Percentiles rank a stretch among this genome's conserved stretches.
Conservation (phyloP, 2,113 vertebrate species). For the Psittacara wagleri region DNA sequence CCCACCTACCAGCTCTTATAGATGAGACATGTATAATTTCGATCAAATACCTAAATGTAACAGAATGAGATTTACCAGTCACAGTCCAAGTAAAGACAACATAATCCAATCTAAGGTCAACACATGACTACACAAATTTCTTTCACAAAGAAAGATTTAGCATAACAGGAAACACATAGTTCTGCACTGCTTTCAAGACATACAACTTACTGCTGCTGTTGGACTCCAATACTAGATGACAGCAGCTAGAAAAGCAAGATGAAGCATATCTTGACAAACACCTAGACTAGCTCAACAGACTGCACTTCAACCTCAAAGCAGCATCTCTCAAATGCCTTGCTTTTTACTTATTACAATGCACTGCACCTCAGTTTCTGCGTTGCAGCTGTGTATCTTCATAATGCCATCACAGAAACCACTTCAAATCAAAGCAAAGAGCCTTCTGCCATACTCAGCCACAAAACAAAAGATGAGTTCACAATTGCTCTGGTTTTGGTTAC, state of each 20-base stretch:
- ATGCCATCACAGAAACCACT: background rate
- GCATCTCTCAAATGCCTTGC: no score
- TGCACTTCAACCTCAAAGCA: background rate
- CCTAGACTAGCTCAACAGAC: background rate
- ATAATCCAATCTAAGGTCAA: background rate
- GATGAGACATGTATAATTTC: background rate
- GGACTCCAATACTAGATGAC: background rate
- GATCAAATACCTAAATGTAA: background rate
- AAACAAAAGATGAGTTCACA: background rate
- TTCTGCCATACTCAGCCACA: background rate
- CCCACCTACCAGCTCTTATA: background rate
- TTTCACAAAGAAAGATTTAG: background rate
- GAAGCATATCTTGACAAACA: background rate
- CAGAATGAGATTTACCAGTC: background rate
- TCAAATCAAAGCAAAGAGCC: background rate
- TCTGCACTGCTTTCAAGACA: background rate
- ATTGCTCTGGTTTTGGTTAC: background rate
- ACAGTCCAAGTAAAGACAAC: background rate
- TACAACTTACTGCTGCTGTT: background rate
- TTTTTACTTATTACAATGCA: background rate
- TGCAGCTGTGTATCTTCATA: rapidly evolving
- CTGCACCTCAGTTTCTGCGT: background rate
- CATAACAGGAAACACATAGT: background rate
- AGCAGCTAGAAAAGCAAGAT: background rate
- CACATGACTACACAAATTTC: background rate